These are phyloP conservation scores for Caenorhabditis drosophilae DNA, from an alignment of 2,888 invertebrate genomes.

Conservation along the genomic window DNA sequence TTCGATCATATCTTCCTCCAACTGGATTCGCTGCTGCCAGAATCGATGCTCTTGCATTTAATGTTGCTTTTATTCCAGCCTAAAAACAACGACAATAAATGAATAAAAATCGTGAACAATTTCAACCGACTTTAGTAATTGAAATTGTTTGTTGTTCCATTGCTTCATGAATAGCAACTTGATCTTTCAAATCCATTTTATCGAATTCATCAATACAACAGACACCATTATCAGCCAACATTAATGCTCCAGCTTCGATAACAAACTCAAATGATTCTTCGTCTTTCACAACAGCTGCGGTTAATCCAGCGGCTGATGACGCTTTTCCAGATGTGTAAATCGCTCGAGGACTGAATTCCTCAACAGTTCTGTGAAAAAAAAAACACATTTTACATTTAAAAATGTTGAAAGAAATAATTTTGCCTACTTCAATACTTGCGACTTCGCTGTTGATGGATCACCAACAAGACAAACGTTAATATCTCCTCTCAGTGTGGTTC, in stretches of 20 bases:
- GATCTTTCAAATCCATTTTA: constrained; percentile 96
- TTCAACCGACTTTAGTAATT: constrained; percentile 87
- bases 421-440: constrained; percentile 88
- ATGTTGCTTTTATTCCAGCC: constrained; percentile 80
- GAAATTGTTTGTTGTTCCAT: constrained; percentile 99
- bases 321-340: constrained; percentile 99
- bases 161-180: constrained; percentile 95
- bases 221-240: constrained; percentile 89
- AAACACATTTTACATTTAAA: too few relatives aligned
- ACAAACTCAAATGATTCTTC: constrained; percentile 98
- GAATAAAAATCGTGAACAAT: too few relatives aligned
- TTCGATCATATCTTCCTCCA: constrained; percentile 88
- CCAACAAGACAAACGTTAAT: constrained; percentile 97
- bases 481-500: constrained; percentile 90
- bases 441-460: constrained; percentile 97
- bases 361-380: constrained; percentile 74
- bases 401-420: constrained; percentile 1
- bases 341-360: constrained; percentile 92
- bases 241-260: constrained; percentile 98
- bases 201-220: constrained; percentile 92
- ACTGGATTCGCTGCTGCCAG: constrained; percentile 97
- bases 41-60: constrained; percentile 96
- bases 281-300: constrained; percentile 96
- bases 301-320: constrained; percentile 94
- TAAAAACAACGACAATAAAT: too few relatives aligned